A percentile compares a stretch with the other conserved stretches of the same genome.
Evolutionary conservation across 2,113 vertebrate genomes (phyloP).

Genomic region (Lepus europaeus): DNA sequence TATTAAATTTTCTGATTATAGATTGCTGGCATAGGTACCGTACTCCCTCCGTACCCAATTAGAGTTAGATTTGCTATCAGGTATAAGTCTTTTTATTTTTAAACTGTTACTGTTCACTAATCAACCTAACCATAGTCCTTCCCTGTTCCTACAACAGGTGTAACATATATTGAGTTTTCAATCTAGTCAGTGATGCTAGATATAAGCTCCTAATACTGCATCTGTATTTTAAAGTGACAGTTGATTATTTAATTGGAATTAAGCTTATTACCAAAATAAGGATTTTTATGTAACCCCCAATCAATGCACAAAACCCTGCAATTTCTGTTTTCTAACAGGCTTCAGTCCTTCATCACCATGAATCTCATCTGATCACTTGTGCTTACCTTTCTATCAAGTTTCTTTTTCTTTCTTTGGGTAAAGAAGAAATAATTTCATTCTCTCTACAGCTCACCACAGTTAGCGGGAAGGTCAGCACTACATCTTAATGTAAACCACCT

Average conservation of each 20-base stretch:
- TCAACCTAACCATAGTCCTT: background rate
- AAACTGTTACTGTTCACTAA: slow-evolving; percentile 10
- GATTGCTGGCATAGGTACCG: background rate
- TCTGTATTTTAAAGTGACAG: slow-evolving; percentile 49
- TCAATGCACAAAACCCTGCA: background rate
- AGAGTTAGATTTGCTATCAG: slow-evolving; percentile 54
- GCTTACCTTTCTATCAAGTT: background rate
- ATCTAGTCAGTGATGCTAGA: background rate
- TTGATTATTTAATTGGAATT: slow-evolving; percentile 20
- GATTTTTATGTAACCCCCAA: slow-evolving; percentile 34
- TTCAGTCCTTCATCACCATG: slow-evolving; percentile 15
- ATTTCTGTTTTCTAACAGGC: background rate
- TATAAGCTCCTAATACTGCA: background rate
- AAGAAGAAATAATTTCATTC: slow-evolving; percentile 28
- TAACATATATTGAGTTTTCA: background rate
- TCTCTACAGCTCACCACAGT: background rate
- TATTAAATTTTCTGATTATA: background rate
- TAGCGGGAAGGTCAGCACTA: background rate
- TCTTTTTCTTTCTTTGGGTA: slow-evolving; percentile 51
- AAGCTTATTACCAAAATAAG: slow-evolving; percentile 47
- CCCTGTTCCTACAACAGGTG: background rate
- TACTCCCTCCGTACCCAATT: background rate
- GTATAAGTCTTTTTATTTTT: slow-evolving; percentile 28
- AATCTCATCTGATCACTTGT: background rate
- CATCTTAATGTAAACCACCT: background rate